Percentiles rank a stretch among this genome's conserved stretches.
phyloP scores from a whole-genome alignment of 2,888 invertebrate species.

The Drosophila limbata region DNA sequence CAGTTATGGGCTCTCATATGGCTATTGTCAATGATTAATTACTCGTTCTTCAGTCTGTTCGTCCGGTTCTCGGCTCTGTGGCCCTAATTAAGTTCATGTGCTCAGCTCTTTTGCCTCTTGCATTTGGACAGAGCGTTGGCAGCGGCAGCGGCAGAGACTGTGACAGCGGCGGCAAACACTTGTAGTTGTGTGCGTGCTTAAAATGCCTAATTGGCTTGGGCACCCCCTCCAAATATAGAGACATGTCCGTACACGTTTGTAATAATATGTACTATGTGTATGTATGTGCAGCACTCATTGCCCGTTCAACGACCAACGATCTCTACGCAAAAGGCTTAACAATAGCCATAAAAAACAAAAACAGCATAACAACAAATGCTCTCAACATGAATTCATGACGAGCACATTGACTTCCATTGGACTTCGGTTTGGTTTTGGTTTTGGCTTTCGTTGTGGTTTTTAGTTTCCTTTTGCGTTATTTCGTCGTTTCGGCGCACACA shows the following conservation, averaged over 20 bases:
- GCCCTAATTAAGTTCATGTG: conserved; percentile 68
- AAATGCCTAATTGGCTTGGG: conserved; percentile 76
- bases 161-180: conserved; percentile 40
- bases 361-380: conserved; percentile 52
- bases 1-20: conserved; percentile 15
- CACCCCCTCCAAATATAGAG: conserved; percentile 27
- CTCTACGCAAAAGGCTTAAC: conserved; percentile 74
- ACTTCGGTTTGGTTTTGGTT: conserved; percentile 49
- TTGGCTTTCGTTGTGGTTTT: conserved; percentile 29
- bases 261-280: conserved; percentile 20
- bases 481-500: conserved; percentile 24
- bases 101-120: conserved; percentile 26
- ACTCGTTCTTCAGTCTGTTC: conserved; percentile 29
- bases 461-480: conserved; percentile 39
- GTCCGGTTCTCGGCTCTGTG: conserved; percentile 42
- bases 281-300: conserved; percentile 39
- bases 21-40: conserved; percentile 69
- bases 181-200: conserved; percentile 79
- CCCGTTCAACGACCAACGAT: conserved; percentile 54
- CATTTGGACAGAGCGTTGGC: conserved; percentile 4
- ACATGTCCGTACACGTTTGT: conserved; percentile 49
- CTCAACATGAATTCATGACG: conserved; percentile 72
- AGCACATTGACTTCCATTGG: conserved; percentile 74
- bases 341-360: conserved; percentile 60
- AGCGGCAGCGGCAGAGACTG: not conserved